Evolutionary conservation across 2,113 vertebrate genomes (phyloP), one percentile per base, ranked within the genome.

Genomic region (Empidonax traillii): DNA sequence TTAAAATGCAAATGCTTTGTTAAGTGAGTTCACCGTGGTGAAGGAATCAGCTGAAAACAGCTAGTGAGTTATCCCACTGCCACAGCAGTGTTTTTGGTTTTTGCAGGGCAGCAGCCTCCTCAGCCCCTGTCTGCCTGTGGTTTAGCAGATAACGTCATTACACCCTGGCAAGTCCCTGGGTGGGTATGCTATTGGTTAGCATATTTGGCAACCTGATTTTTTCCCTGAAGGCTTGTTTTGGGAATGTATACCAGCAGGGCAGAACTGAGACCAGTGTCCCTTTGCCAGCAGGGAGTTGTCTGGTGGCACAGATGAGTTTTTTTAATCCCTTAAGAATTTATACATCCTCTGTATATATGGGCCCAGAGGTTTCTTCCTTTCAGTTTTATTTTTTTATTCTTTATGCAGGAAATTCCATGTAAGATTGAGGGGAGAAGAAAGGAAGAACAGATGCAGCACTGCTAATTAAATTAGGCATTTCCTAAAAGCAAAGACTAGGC

Each of bases 401-500:
- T 76, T 44, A 31, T 85, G 46, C 21, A 43, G 62, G 83, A 69
- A 76, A 82, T 87, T 65, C 44, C 51, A 43, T 2, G 0, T 35
- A 47, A 49, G 47, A 81, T 23, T 68, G 62, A 73, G 13, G 24
- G 27, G 31, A 62, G 62, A 76, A n/a, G 30, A 43, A 58, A 83
- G 46, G 53, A 90, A 77, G 51, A 96, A 51, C 62, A 75, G 62
- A 79, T 7, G 17, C 53, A 79, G 37, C 4, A 4, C 15, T 82
- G 37, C n/a, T 89, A 83, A 90, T 91, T 93, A 43, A 92, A 72
- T 95, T 41, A 85, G 11, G 46, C 15, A 20, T 91, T 95, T 91
- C 74, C 93, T 87, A 89, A 87, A 92, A 94, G 17, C n/a, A 87
- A 84, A 80, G 75, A 81, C 23, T n/a, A 82, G 49, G 28, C 62